Base-by-base conservation (phyloP, 2,797 vertebrate species). In the Diplodus sargus region DNA sequence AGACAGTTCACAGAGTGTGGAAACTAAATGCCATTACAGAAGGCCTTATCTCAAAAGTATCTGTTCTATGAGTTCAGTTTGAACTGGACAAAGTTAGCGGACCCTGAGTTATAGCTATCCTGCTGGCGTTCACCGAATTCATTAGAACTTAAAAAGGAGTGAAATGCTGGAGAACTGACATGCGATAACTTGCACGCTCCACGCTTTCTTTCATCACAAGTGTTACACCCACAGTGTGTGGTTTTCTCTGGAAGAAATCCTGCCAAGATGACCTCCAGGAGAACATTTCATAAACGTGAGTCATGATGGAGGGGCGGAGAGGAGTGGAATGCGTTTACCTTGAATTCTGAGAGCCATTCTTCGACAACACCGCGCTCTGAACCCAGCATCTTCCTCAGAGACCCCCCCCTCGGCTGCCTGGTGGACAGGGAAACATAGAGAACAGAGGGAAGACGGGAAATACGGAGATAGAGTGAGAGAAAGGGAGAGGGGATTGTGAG, bases 321-420 rank as follows among this genome's bases (percentile, higher is more conserved):
- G 34, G 13, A 30, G 30, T 68, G 7, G 28, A 17, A 5, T 13
- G 34, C 13, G 54, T 76, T 95, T 93, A 99, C 98, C 98, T 99
- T 99, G 96, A 98, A 99, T 96, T 99, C 97, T 82, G 97, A 99
- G 86, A 99, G 96, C 98, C 98, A 99, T 96, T 99, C 98, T 96
- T 99, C 97, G 62, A 99, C 97, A 20, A 98, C 96, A 67, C 96
- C 92, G 81, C 96, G 95, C 94, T 98, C 97, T 87, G 97, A 95
- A 91, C 96, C 96, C 96, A 97, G 95, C 96, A 98, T 98, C 95
- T 97, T 98, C 95, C 92, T 95, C 93, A 88, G 94, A 89, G 87
- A 90, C 94, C 86, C 82, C 83, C 84, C 81, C 79, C 93, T 94
- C 85, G 89, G 91, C 91, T 89, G 89, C 90, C 90, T 87, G 87